Evolutionary conservation across 2,888 invertebrate genomes (phyloP), one percentile per base, ranked within the genome.

Genomic region (Mythimna ferrago): DNA sequence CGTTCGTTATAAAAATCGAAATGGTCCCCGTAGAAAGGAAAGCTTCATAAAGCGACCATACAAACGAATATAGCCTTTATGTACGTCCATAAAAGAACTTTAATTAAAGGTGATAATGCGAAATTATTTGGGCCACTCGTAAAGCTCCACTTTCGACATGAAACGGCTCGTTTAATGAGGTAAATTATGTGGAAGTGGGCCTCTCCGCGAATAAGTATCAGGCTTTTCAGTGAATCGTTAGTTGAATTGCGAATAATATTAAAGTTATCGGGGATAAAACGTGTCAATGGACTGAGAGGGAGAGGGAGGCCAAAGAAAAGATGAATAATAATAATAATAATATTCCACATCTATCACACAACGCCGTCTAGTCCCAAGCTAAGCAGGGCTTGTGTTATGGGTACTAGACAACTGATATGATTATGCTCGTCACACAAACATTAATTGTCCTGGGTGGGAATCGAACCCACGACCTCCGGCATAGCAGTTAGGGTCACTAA

Each of bases 51-150:
- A 77, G 73, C 78, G 54, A 35, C 57, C 48, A 60, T 71, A 62
- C 70, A 48, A 57, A 62, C 73, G 70, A 85, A 86, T 75, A 76
- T n/a, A 60, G 51, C 62, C 72, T 84, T 84, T 80, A 84, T 79
- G 77, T 68, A 32, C 54, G 54, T 48, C 70, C 58, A 79, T 82
- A 81, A 84, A 82, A 26, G 73, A 67, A 68, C 69, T 38, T 73
- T 84, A 86, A 86, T 86, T 86, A 84, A 78, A 26, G 71, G 70
- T 85, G 85, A 84, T 79, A 72, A 72, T 78, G 66, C 63, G 41
- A 65, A 76, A 72, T 73, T 73, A 81, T 84, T 83, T 75, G 66
- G 76, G 72, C 53, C 70, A 78, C 60, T 75, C 71, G 38, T 74
- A 73, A 73, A 73, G 66, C 6, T 44, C 57, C 48, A 75, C 57